Conservation (phyloP, 2,888 invertebrate genomes). For the Physocephala rufipes region DNA sequence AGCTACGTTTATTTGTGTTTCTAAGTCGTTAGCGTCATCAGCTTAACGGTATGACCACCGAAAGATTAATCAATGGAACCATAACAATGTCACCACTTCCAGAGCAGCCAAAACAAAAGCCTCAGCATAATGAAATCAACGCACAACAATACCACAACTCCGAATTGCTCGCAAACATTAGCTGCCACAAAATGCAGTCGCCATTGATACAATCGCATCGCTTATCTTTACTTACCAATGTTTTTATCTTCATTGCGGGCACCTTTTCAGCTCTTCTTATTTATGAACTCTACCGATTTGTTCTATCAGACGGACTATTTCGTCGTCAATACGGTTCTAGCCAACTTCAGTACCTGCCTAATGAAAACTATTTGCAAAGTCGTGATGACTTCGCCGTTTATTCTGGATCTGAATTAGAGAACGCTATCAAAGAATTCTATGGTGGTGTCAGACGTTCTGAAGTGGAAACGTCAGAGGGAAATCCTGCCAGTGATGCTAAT, state of each 20-base stretch:
- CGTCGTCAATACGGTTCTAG: slow-evolving; percentile 40
- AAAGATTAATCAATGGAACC: no score
- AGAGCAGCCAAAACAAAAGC: background rate
- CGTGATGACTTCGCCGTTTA: slow-evolving; percentile 62
- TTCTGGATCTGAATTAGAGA: slow-evolving; percentile 48
- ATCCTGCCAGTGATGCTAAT: slow-evolving; percentile 53
- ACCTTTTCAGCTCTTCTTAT: slow-evolving; percentile 53
- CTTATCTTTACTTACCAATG: slow-evolving; percentile 35
- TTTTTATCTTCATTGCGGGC: slow-evolving; percentile 55
- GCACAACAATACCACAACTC: slow-evolving; percentile 7
- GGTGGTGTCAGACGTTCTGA: slow-evolving; percentile 51
- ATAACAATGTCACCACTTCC: background rate
- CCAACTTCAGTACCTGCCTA: slow-evolving; percentile 59
- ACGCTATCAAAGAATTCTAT: slow-evolving; percentile 53
- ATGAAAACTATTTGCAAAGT: slow-evolving; percentile 58
- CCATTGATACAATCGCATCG: background rate
- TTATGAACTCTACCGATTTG: slow-evolving; percentile 44
- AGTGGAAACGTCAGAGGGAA: slow-evolving; percentile 38
- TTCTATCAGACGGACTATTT: slow-evolving; percentile 38
- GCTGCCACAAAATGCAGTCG: background rate
- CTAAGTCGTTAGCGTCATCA: background rate
- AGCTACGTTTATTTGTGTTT: background rate
- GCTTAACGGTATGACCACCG: background rate
- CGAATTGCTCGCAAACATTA: slow-evolving; percentile 2
- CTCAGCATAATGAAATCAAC: slow-evolving; percentile 11